phyloP scores from a whole-genome alignment of 2,888 invertebrate species.

The Scrobipalpa atriplicella region DNA sequence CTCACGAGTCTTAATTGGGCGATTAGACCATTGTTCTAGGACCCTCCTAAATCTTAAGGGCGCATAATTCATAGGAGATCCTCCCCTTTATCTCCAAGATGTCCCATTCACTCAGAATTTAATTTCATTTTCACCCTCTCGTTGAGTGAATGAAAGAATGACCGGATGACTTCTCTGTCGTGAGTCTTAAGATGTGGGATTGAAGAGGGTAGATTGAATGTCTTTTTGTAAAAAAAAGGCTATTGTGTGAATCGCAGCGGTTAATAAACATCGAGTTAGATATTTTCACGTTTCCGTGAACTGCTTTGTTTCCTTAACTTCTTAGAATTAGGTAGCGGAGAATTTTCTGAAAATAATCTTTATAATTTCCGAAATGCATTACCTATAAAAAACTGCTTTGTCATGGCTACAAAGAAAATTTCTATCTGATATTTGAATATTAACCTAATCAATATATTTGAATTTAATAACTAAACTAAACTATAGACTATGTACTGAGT shows the following conservation, averaged over 20 bases:
- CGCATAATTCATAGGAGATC: conserved; percentile 70
- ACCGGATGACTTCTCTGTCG: conserved; percentile 69
- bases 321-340: neutral
- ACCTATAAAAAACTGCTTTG: too few relatives aligned
- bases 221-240: conserved; percentile 48
- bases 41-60: conserved; percentile 65
- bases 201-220: conserved; percentile 56
- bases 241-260: conserved; percentile 33
- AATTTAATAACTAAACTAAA: too few relatives aligned
- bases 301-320: neutral
- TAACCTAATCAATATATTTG: too few relatives aligned
- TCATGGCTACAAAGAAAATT: too few relatives aligned
- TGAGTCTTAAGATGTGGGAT: conserved; percentile 55
- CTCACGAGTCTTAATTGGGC: conserved; percentile 79
- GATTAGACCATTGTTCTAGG: conserved; percentile 78
- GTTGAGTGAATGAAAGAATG: conserved; percentile 68
- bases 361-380: too few relatives aligned
- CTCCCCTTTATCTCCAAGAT: conserved; percentile 74
- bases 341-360: too few relatives aligned
- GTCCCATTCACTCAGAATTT: conserved; percentile 79
- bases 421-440: too few relatives aligned
- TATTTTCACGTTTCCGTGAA: neutral
- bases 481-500: too few relatives aligned
- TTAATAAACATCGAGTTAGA: conserved; percentile 24
- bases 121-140: conserved; percentile 81